These are phyloP conservation scores for Ectemnius cavifrons DNA, from an alignment of 2,888 invertebrate genomes.

Conservation along the genomic window DNA sequence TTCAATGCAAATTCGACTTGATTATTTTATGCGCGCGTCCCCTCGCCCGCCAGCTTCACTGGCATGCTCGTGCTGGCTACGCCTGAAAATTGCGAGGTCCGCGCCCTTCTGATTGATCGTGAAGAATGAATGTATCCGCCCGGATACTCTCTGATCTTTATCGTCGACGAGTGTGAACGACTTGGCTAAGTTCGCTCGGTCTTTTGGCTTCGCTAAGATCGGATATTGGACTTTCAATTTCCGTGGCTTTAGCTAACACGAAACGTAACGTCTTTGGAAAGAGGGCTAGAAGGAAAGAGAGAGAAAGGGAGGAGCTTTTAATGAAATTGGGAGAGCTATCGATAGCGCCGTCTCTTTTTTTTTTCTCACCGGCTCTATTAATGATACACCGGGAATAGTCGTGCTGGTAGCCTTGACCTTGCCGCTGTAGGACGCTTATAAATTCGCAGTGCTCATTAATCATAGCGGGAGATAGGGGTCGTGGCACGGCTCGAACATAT, in stretches of 20 bases:
- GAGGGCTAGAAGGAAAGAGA: too few species aligned
- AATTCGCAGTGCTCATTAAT: conserved; percentile 60
- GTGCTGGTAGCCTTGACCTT: conserved; percentile 43
- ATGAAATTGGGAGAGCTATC: conserved; percentile 2
- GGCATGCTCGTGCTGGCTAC: conserved; percentile 10
- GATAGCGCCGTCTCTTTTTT: not conserved
- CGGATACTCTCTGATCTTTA: too few species aligned
- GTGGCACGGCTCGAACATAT: conserved; percentile 41
- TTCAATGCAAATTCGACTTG: conserved; percentile 49
- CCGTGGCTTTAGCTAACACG: not conserved
- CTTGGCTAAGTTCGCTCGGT: too few species aligned
- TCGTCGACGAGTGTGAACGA: too few species aligned
- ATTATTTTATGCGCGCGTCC: conserved; percentile 40
- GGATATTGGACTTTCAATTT: conserved; percentile 2
- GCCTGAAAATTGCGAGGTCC: conserved; percentile 13
- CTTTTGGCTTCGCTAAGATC: too few species aligned
- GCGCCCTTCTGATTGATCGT: conserved; percentile 13
- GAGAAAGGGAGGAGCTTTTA: not conserved
- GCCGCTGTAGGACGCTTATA: conserved; percentile 35
- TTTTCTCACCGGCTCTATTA: not conserved
- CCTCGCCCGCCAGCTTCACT: conserved; percentile 1
- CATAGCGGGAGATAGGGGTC: conserved; percentile 48
- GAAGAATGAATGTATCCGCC: not conserved
- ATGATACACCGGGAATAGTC: not conserved
- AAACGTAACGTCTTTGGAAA: not conserved